A percentile compares a stretch with the other conserved stretches of the same genome.
These are phyloP conservation scores for Oreochromis mossambicus DNA, from an alignment of 2,797 vertebrate species.

Conservation along the genomic window DNA sequence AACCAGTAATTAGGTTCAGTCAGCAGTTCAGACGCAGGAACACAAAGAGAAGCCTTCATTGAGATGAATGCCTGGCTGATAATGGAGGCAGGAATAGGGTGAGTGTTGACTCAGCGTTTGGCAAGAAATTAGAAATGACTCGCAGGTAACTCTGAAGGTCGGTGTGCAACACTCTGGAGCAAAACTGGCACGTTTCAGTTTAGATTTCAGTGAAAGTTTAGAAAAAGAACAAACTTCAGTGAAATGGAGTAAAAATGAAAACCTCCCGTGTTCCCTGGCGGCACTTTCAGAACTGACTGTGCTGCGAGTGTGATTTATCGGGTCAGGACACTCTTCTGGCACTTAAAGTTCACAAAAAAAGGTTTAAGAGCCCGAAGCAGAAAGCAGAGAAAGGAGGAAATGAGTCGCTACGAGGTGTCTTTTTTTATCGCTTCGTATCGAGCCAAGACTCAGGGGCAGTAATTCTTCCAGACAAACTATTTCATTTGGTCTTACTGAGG, in stretches of 20 bases:
- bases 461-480: slow-evolving; percentile 6
- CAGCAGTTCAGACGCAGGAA: neutral
- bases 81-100: neutral
- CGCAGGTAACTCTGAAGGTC: slow-evolving; percentile 23
- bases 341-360: neutral
- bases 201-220: neutral
- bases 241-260: neutral
- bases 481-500: neutral
- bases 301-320: slow-evolving; percentile 10
- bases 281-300: neutral
- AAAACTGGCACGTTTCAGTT: neutral
- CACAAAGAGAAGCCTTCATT: slow-evolving; percentile 21
- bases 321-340: neutral
- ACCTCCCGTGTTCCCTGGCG: neutral
- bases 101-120: slow-evolving; percentile 31
- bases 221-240: neutral
- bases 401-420: neutral
- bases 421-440: neutral
- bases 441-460: neutral
- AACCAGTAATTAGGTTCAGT: slow-evolving; percentile 11
- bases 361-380: slow-evolving; percentile 3
- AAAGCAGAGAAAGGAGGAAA: slow-evolving; percentile 2
- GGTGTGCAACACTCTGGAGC: neutral
- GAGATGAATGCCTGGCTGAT: slow-evolving; percentile 13
- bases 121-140: slow-evolving; percentile 19